phyloP scores from a whole-genome alignment of 2,888 invertebrate genomes.

The Esperia sulphurella region DNA sequence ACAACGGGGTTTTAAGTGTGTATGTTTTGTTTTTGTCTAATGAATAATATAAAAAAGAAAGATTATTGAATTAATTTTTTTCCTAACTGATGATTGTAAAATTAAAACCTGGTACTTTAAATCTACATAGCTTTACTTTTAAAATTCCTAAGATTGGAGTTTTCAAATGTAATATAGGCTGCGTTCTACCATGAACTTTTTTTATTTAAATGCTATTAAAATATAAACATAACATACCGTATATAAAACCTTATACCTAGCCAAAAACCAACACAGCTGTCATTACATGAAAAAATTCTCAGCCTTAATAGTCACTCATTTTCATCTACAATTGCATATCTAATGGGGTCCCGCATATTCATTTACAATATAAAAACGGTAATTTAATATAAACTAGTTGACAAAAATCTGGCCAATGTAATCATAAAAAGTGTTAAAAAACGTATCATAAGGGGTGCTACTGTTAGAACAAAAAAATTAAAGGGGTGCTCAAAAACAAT shows the following conservation, averaged over 20 bases:
- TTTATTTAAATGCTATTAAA: no score
- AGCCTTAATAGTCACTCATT: constrained; percentile 63
- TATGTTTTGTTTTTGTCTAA: no score
- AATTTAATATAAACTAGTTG: constrained; percentile 78
- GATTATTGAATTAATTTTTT: no score
- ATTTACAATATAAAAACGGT: constrained; percentile 69
- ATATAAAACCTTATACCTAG: not conserved
- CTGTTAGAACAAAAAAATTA: constrained; percentile 43
- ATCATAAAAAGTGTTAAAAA: constrained; percentile 59
- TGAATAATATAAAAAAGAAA: no score
- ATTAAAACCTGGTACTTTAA: no score
- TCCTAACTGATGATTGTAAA: no score
- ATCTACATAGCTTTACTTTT: no score
- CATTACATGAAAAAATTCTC: constrained; percentile 35
- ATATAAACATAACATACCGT: not conserved
- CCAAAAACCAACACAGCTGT: constrained; percentile 21
- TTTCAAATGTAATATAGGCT: no score
- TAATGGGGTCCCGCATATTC: constrained; percentile 70
- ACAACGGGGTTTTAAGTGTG: no score
- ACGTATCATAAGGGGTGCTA: constrained; percentile 43
- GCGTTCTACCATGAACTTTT: no score
- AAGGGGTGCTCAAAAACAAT: constrained; percentile 68
- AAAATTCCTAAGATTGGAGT: no score
- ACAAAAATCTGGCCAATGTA: constrained; percentile 70
- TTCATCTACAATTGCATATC: constrained; percentile 57